A percentile compares a stretch with the other conserved stretches of the same genome.
phyloP scores from a whole-genome alignment of 2,797 vertebrate genomes.

The Cheirogaleus major region DNA sequence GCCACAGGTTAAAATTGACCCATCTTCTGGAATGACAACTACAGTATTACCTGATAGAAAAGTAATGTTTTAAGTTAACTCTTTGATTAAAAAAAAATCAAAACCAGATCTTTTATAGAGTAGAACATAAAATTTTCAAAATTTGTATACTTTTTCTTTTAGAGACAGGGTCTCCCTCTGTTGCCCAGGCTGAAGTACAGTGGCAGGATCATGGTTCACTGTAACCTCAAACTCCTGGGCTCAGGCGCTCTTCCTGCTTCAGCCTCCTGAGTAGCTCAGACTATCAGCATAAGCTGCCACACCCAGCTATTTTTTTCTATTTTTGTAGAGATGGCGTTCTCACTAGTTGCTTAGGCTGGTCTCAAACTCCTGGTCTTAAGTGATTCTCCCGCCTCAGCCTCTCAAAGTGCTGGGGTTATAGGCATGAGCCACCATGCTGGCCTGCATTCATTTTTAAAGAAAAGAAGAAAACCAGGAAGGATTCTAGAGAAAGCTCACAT shows the following conservation, averaged over 20 bases:
- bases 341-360: not conserved
- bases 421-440: not conserved
- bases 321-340: not conserved
- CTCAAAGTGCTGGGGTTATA: not conserved
- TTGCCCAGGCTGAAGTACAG: not conserved
- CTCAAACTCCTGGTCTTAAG: not conserved
- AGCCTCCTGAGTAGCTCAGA: not conserved
- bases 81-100: not conserved
- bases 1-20: not conserved
- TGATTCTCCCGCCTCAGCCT: not conserved
- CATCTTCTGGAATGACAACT: not conserved
- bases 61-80: slow-evolving; percentile 17
- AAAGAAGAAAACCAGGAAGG: not conserved
- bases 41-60: not conserved
- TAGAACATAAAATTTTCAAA: not conserved
- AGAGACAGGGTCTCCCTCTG: not conserved
- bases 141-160: not conserved
- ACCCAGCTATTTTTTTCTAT: not conserved
- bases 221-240: not conserved
- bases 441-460: not conserved
- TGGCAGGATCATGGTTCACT: not conserved
- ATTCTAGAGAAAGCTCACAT: not conserved
- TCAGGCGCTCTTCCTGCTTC: not conserved
- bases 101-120: not conserved
- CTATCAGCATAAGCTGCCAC: not conserved